Percentiles rank a stretch among this genome's conserved stretches.
These are phyloP conservation scores for Nibea coibor DNA, from an alignment of 2,113 vertebrate genomes.

Conservation along the genomic window DNA sequence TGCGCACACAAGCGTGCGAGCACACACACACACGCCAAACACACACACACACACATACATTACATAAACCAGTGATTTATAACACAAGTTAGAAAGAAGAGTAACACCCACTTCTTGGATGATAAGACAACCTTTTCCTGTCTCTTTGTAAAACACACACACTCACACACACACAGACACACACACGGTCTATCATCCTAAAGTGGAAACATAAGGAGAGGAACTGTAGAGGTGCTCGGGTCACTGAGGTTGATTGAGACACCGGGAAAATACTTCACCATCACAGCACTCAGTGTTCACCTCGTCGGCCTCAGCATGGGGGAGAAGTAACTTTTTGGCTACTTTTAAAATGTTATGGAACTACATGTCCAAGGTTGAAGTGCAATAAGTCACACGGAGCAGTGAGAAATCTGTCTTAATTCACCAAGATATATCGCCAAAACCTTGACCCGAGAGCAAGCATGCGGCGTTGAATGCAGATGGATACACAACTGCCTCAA, in stretches of 20 bases:
- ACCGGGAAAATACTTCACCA: conserved; percentile 47
- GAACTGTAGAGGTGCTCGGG: conserved; percentile 34
- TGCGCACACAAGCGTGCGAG: conserved; percentile 5
- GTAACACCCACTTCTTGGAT: conserved; percentile 50
- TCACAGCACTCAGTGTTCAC: conserved; percentile 24
- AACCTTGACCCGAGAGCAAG: conserved; percentile 33
- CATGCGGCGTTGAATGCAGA: conserved; percentile 46
- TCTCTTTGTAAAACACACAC: conserved; percentile 22
- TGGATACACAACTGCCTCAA: conserved; percentile 8
- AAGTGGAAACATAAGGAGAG: conserved; percentile 64
- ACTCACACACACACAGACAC: conserved; percentile 16
- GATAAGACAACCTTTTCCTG: conserved; percentile 7
- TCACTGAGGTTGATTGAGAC: conserved; percentile 51
- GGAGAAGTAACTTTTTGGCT: not conserved
- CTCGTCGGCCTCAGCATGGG: conserved; percentile 42
- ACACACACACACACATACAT: not conserved
- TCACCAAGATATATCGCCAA: conserved; percentile 36
- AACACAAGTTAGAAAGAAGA: conserved; percentile 34
- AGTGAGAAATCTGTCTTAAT: conserved; percentile 26
- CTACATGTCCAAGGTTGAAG: conserved; percentile 9
- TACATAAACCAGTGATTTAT: conserved; percentile 53
- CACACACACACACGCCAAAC: conserved; percentile 7
- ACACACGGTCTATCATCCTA: conserved; percentile 12
- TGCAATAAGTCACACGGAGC: conserved; percentile 22
- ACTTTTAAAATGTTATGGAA: conserved; percentile 32